These are phyloP conservation scores for Scomberomorus guttatus DNA, from an alignment of 2,797 vertebrate genomes.

Conservation along the genomic window DNA sequence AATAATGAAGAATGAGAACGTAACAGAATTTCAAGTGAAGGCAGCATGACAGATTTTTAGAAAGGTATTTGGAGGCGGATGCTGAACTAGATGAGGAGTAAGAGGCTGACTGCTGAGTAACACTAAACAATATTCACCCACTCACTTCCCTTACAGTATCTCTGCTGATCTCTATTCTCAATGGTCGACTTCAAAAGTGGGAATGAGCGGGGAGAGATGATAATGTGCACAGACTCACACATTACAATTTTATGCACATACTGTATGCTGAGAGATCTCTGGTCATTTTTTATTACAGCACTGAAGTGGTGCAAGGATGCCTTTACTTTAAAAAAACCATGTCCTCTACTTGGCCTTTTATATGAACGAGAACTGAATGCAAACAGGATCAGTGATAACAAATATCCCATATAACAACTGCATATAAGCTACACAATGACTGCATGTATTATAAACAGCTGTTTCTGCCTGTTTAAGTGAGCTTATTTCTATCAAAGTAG, in stretches of 20 bases:
- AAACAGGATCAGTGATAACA: background rate
- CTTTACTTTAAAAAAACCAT: conserved; percentile 10
- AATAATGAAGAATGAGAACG: background rate
- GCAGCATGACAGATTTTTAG: background rate
- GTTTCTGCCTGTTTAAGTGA: background rate
- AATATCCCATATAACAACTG: conserved; percentile 6
- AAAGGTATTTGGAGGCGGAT: conserved; percentile 8
- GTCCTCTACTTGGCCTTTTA: background rate
- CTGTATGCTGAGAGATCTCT: conserved; percentile 6
- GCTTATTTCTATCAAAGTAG: background rate
- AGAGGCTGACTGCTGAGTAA: conserved; percentile 27
- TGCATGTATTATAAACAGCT: conserved; percentile 3
- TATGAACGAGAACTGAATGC: conserved; percentile 1
- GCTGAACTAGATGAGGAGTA: background rate
- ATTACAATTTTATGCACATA: conserved; percentile 27
- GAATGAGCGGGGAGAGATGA: conserved; percentile 18
- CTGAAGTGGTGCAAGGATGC: conserved; percentile 13
- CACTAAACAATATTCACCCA: conserved; percentile 3
- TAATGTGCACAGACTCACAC: conserved; percentile 9
- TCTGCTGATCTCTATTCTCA: conserved; percentile 39
- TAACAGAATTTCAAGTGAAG: background rate
- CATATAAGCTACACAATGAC: background rate
- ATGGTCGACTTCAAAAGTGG: conserved; percentile 42
- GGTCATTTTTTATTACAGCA: conserved; percentile 9
- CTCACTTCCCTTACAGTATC: conserved; percentile 4